Conservation (phyloP, 1,140 invertebrate genomes). For the Drosophila burlai region DNA sequence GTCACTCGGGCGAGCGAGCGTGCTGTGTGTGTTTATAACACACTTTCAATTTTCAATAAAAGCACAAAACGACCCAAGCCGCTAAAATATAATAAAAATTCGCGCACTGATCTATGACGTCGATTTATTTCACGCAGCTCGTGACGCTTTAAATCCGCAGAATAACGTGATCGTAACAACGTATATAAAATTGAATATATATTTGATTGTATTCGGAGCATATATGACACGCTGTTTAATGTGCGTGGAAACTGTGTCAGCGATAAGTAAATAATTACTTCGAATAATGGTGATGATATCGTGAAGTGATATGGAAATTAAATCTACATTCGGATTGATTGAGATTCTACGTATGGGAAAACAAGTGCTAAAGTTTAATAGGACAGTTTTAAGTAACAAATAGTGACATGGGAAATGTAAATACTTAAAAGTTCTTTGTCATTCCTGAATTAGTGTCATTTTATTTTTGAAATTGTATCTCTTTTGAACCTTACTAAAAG, state of each 20-base stretch:
- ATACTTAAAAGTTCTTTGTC: neutral
- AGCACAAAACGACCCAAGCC: constrained; percentile 37
- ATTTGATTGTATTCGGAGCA: constrained; percentile 33
- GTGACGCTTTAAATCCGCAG: constrained; percentile 65
- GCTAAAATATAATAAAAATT: constrained; percentile 46
- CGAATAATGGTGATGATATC: constrained; percentile 3
- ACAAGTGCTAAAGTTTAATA: neutral
- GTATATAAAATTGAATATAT: constrained; percentile 43
- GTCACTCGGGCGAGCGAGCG: constrained; percentile 8
- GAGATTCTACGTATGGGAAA: neutral
- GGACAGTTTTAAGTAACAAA: neutral
- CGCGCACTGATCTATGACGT: constrained; percentile 79
- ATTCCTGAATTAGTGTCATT: neutral
- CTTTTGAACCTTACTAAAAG: neutral
- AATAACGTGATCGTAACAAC: constrained; percentile 64
- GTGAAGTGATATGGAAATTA: constrained; percentile 24
- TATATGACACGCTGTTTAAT: constrained; percentile 14
- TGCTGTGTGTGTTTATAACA: constrained; percentile 57
- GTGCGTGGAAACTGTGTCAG: constrained; percentile 37
- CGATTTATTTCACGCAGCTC: constrained; percentile 71
- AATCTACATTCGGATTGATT: constrained; percentile 1
- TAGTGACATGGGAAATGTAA: neutral
- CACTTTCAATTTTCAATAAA: constrained; percentile 84
- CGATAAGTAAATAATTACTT: constrained; percentile 15
- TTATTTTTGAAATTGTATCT: neutral